Conservation (phyloP, 1,140 invertebrate genomes). For the Lasaia peninsularis region DNA sequence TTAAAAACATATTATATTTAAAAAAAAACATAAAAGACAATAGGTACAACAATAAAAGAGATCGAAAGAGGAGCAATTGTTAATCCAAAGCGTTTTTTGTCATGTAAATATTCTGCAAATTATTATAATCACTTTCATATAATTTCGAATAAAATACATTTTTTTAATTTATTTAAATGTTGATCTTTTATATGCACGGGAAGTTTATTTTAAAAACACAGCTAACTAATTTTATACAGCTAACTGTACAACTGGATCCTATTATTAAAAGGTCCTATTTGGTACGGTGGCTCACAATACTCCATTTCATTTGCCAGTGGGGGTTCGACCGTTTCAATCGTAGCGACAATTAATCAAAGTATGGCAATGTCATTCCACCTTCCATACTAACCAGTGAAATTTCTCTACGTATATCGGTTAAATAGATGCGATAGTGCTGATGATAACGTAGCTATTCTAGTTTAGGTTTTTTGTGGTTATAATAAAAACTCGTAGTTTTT, state of each 20-base stretch:
- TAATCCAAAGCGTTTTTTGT: too few relatives aligned
- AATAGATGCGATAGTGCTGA: not conserved
- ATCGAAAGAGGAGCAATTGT: too few relatives aligned
- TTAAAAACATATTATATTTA: too few relatives aligned
- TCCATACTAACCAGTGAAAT: slow-evolving; percentile 42
- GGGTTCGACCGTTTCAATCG: slow-evolving; percentile 65
- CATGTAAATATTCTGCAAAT: too few relatives aligned
- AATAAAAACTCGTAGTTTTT: not conserved
- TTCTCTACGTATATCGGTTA: slow-evolving; percentile 8
- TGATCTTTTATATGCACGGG: not conserved
- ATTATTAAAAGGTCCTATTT: slow-evolving; percentile 61
- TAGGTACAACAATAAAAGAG: too few relatives aligned
- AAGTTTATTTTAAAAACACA: too few relatives aligned
- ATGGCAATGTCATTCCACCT: slow-evolving; percentile 67
- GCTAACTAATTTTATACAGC: slow-evolving; percentile 19
- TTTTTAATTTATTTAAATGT: not conserved
- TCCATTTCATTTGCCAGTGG: slow-evolving; percentile 71
- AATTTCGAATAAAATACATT: too few relatives aligned
- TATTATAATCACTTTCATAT: too few relatives aligned
- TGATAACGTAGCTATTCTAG: slow-evolving; percentile 4
- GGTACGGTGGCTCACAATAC: slow-evolving; percentile 55
- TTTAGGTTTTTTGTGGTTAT: not conserved
- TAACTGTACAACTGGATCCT: slow-evolving; percentile 42
- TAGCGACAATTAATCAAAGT: slow-evolving; percentile 71
- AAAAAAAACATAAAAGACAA: too few relatives aligned